A percentile compares a stretch with the other conserved stretches of the same genome.
These are phyloP conservation scores for Brachypodius melanocephalos DNA, from an alignment of 2,113 vertebrate species.

Conservation along the genomic window DNA sequence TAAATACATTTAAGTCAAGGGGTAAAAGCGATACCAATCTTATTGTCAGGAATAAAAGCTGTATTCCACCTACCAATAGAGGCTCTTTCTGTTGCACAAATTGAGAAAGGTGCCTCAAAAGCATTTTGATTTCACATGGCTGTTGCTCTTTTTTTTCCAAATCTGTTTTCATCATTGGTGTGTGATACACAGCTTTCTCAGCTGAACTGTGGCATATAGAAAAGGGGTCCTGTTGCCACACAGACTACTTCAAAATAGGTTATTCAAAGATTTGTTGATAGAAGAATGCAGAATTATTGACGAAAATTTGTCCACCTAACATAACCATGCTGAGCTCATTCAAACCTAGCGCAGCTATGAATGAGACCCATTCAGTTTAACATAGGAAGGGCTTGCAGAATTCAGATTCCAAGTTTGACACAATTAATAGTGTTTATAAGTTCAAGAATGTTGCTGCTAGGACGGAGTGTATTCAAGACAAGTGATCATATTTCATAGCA, in stretches of 20 bases:
- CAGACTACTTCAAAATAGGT: background rate
- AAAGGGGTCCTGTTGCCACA: background rate
- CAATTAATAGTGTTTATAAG: constrained; percentile 68
- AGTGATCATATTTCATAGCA: constrained; percentile 60
- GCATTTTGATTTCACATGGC: background rate
- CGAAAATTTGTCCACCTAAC: background rate
- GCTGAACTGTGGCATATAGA: background rate
- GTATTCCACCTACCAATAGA: background rate
- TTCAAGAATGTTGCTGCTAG: constrained; percentile 54
- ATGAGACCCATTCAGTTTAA: constrained; percentile 36
- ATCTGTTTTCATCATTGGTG: background rate
- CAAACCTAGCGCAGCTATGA: constrained; percentile 18
- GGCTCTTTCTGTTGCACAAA: background rate
- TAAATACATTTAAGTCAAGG: background rate
- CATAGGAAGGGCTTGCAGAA: constrained; percentile 8
- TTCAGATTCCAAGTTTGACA: constrained; percentile 55
- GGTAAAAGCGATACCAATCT: background rate
- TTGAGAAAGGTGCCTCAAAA: background rate
- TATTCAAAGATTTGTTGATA: background rate
- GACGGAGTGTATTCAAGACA: background rate
- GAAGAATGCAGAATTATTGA: constrained; percentile 9
- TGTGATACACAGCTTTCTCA: background rate
- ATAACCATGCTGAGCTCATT: background rate
- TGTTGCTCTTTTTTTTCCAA: background rate
- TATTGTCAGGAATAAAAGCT: background rate